phyloP scores from a whole-genome alignment of 2,113 vertebrate species.

The Epinephelus moara region DNA sequence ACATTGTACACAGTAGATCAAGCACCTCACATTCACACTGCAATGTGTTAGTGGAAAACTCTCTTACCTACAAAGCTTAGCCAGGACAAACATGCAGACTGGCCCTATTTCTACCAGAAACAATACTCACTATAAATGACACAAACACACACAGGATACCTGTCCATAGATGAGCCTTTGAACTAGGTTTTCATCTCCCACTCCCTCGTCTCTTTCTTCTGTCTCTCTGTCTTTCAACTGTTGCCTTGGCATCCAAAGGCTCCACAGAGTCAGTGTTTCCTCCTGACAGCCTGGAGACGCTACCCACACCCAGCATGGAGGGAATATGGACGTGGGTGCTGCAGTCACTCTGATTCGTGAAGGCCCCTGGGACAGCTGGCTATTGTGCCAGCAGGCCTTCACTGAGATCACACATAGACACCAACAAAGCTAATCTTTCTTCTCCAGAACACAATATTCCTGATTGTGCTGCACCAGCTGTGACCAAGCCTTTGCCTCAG shows the following conservation, averaged over 20 bases:
- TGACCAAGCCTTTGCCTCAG: conserved; percentile 1
- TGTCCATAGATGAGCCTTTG: conserved; percentile 11
- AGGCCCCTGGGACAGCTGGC: conserved; percentile 43
- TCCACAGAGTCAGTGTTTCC: conserved; percentile 19
- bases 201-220: background rate
- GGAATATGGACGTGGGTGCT: conserved; percentile 75
- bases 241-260: background rate
- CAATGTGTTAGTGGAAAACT: background rate
- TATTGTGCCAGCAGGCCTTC: conserved; percentile 56
- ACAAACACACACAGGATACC: conserved; percentile 29
- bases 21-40: background rate
- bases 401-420: background rate
- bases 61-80: too few relatives aligned
- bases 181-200: conserved; percentile 4
- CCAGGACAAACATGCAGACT: background rate
- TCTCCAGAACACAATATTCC: conserved; percentile 16
- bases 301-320: conserved; percentile 59
- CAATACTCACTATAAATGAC: background rate
- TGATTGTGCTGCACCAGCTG: background rate
- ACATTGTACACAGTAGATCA: too few relatives aligned
- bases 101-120: background rate
- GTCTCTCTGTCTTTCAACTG: background rate
- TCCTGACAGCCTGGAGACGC: conserved; percentile 4
- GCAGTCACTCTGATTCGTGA: conserved; percentile 20
- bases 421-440: conserved; percentile 37